Base-by-base conservation (phyloP, 2,888 invertebrate genomes). In the Cabera pusaria region DNA sequence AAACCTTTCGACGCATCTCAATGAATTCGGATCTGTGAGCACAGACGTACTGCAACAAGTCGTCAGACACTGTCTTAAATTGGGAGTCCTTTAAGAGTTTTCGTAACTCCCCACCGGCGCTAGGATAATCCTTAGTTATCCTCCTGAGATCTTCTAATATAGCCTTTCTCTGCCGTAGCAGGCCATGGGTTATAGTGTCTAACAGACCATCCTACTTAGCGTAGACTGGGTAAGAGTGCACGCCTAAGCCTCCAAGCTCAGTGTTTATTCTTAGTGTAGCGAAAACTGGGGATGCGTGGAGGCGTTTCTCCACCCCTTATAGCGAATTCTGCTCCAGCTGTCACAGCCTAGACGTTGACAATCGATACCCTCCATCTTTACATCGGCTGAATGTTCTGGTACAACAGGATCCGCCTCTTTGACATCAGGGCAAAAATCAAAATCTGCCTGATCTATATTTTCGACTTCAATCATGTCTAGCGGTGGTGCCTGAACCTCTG, bases 21-120 rank as follows among this genome's bases (percentile, higher is more conserved):
- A 24, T 11, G 6, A 6, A 3, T 12, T 24, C 23, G 1, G 23
- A 11, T 1, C 23, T 6, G 4, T 24, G 23, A 4, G 23, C 6
- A 5, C 23, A 24, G 2, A 24, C 23, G 12, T n/a, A 24, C 6
- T 24, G 23, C 3, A 24, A 6, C 12, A 24, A 12, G 6, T 24
- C 6, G 2, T 24, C 23, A 1, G 23, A 11, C 3, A 10, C 6
- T 1, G 0, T 1, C 6, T 24, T 4, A 12, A 24, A 24, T 1
- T 24, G 6, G 0, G 12, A 12, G 4, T 14, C 14, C 2, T 2
- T 4, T 14, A 14, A 14, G 2, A 14, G 14, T 4, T 14, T 2
- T 3, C 14, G 14, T 4, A 14, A 4, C 1, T 6, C 12, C 0
- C 12, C 12, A 3, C 5, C 1, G 1, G 23, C n/a, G 2, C 12